Evolutionary conservation across 2,113 vertebrate genomes (phyloP).

Genomic region (Trichechus manatus): DNA sequence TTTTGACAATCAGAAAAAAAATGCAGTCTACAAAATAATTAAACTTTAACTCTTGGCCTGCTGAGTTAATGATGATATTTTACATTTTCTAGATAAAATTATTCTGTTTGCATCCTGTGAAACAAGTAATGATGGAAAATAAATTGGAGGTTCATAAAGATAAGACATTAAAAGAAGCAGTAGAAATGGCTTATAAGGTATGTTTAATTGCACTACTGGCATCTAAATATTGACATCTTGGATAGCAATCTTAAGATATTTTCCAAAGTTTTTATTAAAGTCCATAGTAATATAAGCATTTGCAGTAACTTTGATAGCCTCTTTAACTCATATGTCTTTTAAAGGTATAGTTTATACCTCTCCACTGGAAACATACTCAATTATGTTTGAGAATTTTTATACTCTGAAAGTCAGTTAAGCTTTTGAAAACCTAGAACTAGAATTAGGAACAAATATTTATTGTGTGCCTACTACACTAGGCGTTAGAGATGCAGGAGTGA

Average conservation of each 20-base stretch:
- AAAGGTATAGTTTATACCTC: neutral
- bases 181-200: constrained; percentile 97
- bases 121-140: constrained; percentile 98
- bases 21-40: neutral
- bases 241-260: neutral
- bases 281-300: constrained; percentile 12
- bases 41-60: neutral
- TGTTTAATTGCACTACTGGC: constrained; percentile 13
- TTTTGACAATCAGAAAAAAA: constrained; percentile 56
- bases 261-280: constrained; percentile 25
- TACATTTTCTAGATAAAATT: constrained; percentile 94
- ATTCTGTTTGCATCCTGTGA: constrained; percentile 97
- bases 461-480: neutral
- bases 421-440: constrained; percentile 51
- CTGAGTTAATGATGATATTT: constrained; percentile 45
- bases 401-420: constrained; percentile 22
- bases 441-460: constrained; percentile 27
- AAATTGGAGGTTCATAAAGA: constrained; percentile 99
- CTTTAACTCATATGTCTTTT: neutral
- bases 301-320: neutral
- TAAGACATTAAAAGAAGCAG: constrained; percentile 96
- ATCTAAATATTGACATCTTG: constrained; percentile 15
- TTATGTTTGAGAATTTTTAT: constrained; percentile 45
- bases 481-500: neutral
- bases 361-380: neutral